These are phyloP conservation scores for Petrocephalus schoutedeni DNA, from an alignment of 2,797 vertebrate genomes.

Conservation along the genomic window DNA sequence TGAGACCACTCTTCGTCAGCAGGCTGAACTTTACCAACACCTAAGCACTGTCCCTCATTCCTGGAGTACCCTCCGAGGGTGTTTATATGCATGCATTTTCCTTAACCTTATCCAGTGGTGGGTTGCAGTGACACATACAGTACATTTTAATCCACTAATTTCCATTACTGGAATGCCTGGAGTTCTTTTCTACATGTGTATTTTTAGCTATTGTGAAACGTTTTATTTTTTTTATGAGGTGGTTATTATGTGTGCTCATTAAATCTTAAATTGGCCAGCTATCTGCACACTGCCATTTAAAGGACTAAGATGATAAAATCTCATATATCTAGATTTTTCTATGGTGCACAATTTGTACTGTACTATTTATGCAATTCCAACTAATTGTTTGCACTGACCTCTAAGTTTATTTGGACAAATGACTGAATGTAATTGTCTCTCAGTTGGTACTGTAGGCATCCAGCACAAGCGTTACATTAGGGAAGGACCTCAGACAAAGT, in stretches of 20 bases:
- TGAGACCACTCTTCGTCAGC: background rate
- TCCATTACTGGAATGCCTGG: background rate
- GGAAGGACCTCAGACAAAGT: background rate
- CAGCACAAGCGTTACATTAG: background rate
- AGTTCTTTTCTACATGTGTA: background rate
- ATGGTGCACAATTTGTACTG: background rate
- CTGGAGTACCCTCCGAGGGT: background rate
- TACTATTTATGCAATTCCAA: background rate
- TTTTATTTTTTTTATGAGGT: background rate
- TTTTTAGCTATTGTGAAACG: background rate
- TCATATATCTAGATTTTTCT: background rate
- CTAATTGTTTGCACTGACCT: background rate
- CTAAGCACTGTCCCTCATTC: background rate
- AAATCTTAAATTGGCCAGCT: constrained; percentile 11
- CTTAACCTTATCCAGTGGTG: background rate
- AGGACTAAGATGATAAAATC: background rate
- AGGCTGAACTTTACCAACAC: background rate
- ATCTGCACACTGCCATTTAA: background rate
- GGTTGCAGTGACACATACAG: background rate
- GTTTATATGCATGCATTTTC: background rate
- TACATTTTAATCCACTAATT: background rate
- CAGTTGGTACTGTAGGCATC: background rate
- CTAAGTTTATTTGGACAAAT: constrained; percentile 2
- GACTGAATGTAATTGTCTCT: background rate
- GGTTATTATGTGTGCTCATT: background rate